phyloP scores from a whole-genome alignment of 2,888 invertebrate species.

The Rotaria socialis region DNA sequence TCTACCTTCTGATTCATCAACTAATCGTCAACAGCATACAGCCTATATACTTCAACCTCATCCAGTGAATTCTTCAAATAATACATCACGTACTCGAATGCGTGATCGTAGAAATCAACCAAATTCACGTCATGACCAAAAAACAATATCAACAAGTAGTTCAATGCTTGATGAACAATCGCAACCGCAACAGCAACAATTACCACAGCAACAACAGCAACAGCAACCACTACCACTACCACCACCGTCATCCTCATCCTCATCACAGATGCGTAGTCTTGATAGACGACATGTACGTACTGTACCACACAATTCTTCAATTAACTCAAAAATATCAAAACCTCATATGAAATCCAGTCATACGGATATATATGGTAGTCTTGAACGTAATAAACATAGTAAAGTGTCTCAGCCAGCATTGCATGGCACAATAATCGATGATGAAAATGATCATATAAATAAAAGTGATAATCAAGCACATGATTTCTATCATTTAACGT shows the following conservation, averaged over 20 bases:
- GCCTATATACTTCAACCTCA: not conserved
- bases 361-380: constrained; percentile 12
- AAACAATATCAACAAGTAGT: not conserved
- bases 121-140: not conserved
- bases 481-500: constrained; percentile 32
- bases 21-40: not conserved
- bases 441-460: not conserved
- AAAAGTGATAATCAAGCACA: not conserved
- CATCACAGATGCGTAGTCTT: constrained; percentile 17
- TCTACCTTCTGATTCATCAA: not conserved
- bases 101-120: constrained; percentile 32
- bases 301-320: not conserved
- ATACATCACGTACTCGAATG: not conserved
- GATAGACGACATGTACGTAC: constrained; percentile 17
- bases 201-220: not conserved
- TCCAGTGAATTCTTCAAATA: not conserved
- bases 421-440: not conserved
- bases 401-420: constrained; percentile 9
- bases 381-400: constrained; percentile 38
- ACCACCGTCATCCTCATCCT: not conserved
- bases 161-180: not conserved
- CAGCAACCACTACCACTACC: not conserved
- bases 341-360: not conserved
- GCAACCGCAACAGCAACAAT: not conserved
- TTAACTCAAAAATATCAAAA: not conserved